These are phyloP conservation scores for Orthochromis indermauri DNA, from an alignment of 2,113 vertebrate genomes.

Conservation along the genomic window DNA sequence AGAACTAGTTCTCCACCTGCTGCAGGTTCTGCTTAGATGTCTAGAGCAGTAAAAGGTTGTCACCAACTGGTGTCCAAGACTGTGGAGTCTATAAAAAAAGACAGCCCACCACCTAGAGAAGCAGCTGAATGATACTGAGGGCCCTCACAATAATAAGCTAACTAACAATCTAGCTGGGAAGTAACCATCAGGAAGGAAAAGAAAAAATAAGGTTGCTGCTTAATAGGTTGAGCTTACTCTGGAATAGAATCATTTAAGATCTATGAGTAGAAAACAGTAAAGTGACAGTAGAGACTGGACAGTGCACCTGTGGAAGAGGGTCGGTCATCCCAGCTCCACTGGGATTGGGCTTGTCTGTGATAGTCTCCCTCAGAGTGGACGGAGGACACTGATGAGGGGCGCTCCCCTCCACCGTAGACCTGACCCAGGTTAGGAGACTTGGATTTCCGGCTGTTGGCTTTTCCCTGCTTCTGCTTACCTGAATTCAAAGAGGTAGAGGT, in stretches of 20 bases:
- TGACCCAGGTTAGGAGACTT: slow-evolving; percentile 93
- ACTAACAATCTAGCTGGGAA: neutral
- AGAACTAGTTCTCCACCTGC: neutral
- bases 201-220: neutral
- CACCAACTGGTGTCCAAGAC: neutral
- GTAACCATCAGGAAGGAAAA: neutral
- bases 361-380: slow-evolving; percentile 97
- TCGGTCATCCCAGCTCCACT: slow-evolving; percentile 92
- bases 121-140: neutral
- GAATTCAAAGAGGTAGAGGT: neutral
- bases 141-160: neutral
- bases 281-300: neutral
- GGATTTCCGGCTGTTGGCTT: slow-evolving; percentile 85
- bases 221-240: neutral
- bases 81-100: neutral
- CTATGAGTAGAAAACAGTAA: neutral
- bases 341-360: slow-evolving; percentile 80
- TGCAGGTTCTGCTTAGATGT: neutral
- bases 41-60: neutral
- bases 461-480: slow-evolving; percentile 88
- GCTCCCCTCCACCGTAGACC: slow-evolving; percentile 80
- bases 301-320: slow-evolving; percentile 88
- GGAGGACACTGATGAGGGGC: slow-evolving; percentile 93
- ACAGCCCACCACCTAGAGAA: neutral
- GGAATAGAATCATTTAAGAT: neutral